These are phyloP conservation scores for Neotoxoptera formosana DNA, from an alignment of 1,140 invertebrate genomes.

Conservation along the genomic window DNA sequence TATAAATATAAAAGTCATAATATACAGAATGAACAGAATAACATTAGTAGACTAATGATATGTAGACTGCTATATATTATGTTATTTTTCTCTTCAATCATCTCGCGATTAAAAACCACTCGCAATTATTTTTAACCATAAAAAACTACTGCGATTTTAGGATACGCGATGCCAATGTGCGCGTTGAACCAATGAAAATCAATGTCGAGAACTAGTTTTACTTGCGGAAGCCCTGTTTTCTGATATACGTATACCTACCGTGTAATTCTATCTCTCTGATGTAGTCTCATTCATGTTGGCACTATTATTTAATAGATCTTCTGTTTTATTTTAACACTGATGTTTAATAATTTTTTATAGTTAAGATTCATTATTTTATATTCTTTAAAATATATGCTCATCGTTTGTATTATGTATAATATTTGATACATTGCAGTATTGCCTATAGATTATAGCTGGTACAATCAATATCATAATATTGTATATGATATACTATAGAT, in stretches of 20 bases:
- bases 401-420: not conserved
- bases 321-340: not conserved
- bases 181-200: slow-evolving; percentile 39
- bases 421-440: not conserved
- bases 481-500: not conserved
- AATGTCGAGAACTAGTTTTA: slow-evolving; percentile 28
- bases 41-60: not conserved
- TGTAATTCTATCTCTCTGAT: not conserved
- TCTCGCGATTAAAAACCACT: not conserved
- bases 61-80: not conserved
- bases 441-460: not conserved
- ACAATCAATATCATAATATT: not conserved
- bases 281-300: not conserved
- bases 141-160: not conserved
- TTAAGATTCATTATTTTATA: not conserved
- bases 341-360: not conserved
- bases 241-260: not conserved
- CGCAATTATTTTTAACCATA: not conserved
- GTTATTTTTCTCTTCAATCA: not conserved
- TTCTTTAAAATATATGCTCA: not conserved
- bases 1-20: slow-evolving; percentile 1
- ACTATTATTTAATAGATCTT: slow-evolving; percentile 12
- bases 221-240: slow-evolving; percentile 5
- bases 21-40: not conserved
- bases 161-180: not conserved